Evolutionary conservation across 2,888 invertebrate genomes (phyloP), one percentile per base, ranked within the genome.

Genomic region (Aplocera efformata): DNA sequence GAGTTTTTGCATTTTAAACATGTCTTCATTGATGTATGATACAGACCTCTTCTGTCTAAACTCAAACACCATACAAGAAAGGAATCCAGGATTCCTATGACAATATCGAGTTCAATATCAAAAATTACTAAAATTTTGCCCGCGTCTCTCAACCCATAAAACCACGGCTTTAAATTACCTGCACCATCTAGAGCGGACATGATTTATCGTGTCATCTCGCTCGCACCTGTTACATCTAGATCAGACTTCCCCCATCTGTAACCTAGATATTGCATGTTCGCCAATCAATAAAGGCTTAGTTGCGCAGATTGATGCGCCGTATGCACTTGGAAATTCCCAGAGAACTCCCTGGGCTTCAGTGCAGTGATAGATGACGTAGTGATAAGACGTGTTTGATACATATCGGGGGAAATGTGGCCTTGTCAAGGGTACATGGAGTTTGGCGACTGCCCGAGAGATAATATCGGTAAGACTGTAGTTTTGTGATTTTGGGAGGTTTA

Each of bases 241-340:
- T 41, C 27, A 41, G 38, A 34, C 35, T 25, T 37, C 35, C 34
- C 34, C 26, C 31, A 3, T 17, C 3, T 17, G 13, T 17, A 30
- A 10, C 20, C 48, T 42, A 45, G 39, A 38, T 35, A 31, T 38
- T 38, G 25, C 37, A 42, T n/a, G n/a, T 32, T 22, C 17, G 7
- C 3, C 22, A 48, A 51, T 48, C 50, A 45, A 51, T 51, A 51
- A 42, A 30, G 13, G 30, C 32, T 37, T 27, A 26, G 36, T 33
- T 47, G 50, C 50, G 50, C 50, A 32, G 48, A 45, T 40, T 40
- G 36, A 45, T 48, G 45, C 48, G 50, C 45, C 11, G 31, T 31
- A 35, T 51, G 45, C 50, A 51, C 42, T 42, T 25, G 13, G 25
- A 37, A 28, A 31, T 11, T 35, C 29, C 37, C 22, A 2, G 13